Evolutionary conservation across 2,113 vertebrate genomes (phyloP).

Genomic region (Trogon surrucura): DNA sequence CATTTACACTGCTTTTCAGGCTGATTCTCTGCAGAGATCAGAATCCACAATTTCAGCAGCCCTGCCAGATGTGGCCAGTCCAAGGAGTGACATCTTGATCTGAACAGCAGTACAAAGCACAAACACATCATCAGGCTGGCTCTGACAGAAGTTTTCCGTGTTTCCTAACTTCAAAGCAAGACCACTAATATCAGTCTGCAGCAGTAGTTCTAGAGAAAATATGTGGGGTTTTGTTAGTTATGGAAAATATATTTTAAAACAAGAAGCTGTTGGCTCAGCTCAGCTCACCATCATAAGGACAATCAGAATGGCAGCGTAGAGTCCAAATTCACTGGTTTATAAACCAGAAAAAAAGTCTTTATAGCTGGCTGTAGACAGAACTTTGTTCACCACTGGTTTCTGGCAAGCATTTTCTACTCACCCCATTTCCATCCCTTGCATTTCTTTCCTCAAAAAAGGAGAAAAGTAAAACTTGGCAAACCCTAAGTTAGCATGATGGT

Average conservation of each 20-base stretch:
- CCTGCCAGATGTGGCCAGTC: not conserved
- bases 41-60: not conserved
- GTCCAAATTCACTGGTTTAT: not conserved
- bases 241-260: conserved; percentile 51
- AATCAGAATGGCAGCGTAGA: not conserved
- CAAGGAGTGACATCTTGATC: not conserved
- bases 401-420: not conserved
- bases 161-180: conserved; percentile 53
- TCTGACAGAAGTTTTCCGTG: conserved; percentile 52
- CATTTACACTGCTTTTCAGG: not conserved
- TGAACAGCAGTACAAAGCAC: not conserved
- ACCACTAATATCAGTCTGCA: conserved; percentile 51
- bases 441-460: conserved; percentile 2
- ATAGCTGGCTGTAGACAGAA: not conserved
- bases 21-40: not conserved
- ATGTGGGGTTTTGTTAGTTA: not conserved
- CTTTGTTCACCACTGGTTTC: not conserved
- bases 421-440: not conserved
- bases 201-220: not conserved
- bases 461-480: not conserved
- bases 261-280: conserved; percentile 27
- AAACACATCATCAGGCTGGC: conserved; percentile 24
- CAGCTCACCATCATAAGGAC: not conserved
- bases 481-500: not conserved
- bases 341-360: not conserved